A percentile compares a stretch with the other conserved stretches of the same genome.
Conservation (phyloP, 2,888 invertebrate genomes). For the Megamerina dolium region DNA sequence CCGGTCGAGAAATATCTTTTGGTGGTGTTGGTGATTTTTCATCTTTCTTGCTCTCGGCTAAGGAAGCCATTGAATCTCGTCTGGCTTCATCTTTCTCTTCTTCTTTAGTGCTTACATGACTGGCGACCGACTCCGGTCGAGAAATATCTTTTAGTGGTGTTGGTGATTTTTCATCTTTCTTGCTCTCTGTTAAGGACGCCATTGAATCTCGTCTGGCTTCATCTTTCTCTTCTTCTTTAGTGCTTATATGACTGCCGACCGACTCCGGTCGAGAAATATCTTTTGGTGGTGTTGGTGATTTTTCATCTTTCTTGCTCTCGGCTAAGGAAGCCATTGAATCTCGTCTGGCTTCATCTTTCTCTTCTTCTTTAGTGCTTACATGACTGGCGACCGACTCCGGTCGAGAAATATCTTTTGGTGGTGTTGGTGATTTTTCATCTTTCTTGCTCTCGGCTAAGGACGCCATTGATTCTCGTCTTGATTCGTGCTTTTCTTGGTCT, state of each 20-base stretch:
- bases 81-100: constrained; percentile 3
- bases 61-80: constrained; percentile 1
- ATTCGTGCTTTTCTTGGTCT: constrained; percentile 9
- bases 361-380: constrained; percentile 5
- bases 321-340: constrained; percentile 17
- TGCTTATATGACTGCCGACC: constrained; percentile 8
- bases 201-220: constrained; percentile 13
- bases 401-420: constrained; percentile 30
- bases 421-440: constrained; percentile 4
- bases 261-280: constrained; percentile 16
- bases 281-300: constrained; percentile 1
- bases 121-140: constrained; percentile 27
- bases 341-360: constrained; percentile 9
- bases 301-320: constrained; percentile 14
- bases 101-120: constrained; percentile 10
- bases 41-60: constrained; percentile 3
- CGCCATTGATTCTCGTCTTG: constrained; percentile 11
- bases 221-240: constrained; percentile 5
- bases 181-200: constrained; percentile 9
- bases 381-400: constrained; percentile 22
- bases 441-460: constrained; percentile 7
- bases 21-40: constrained; percentile 11
- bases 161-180: constrained; percentile 14
- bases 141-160: constrained; percentile 26
- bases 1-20: constrained; percentile 19